Percentiles rank a stretch among this genome's conserved stretches.
Evolutionary conservation across 2,797 vertebrate genomes (phyloP).

Genomic region (Acrocephalus scirpaceus): DNA sequence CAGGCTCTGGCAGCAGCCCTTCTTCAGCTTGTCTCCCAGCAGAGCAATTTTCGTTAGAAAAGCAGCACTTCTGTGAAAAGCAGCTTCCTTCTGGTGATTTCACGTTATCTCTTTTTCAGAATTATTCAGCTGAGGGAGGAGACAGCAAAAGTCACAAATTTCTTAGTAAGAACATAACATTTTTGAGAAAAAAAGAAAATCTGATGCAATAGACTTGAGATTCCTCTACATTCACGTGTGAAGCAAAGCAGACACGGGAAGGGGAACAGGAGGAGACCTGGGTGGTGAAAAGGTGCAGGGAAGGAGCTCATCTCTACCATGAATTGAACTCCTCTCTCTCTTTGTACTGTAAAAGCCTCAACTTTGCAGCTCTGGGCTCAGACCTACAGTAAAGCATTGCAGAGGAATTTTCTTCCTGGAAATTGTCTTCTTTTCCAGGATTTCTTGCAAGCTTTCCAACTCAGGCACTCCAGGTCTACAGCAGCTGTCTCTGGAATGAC

Average conservation of each 20-base stretch:
- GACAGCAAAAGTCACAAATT: background rate
- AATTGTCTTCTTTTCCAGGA: background rate
- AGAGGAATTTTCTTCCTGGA: conserved; percentile 25
- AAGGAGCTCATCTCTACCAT: background rate
- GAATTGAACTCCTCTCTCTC: background rate
- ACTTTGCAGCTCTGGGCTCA: background rate
- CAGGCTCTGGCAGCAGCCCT: background rate
- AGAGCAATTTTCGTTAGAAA: background rate
- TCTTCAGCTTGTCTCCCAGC: background rate
- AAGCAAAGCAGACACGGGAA: background rate
- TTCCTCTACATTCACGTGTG: background rate
- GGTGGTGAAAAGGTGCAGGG: background rate
- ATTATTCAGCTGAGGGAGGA: background rate
- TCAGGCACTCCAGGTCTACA: background rate
- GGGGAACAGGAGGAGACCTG: background rate
- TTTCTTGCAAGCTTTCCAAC: background rate
- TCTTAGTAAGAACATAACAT: background rate
- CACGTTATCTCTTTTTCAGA: background rate
- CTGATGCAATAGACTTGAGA: background rate
- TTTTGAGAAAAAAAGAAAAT: background rate
- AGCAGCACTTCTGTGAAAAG: background rate
- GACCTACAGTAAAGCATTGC: background rate
- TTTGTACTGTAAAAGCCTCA: background rate
- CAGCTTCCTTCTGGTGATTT: background rate
- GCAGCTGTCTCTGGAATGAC: conserved; percentile 6